Evolutionary conservation across 2,888 invertebrate genomes (phyloP).

Genomic region (Sphaerophoria taeniata): DNA sequence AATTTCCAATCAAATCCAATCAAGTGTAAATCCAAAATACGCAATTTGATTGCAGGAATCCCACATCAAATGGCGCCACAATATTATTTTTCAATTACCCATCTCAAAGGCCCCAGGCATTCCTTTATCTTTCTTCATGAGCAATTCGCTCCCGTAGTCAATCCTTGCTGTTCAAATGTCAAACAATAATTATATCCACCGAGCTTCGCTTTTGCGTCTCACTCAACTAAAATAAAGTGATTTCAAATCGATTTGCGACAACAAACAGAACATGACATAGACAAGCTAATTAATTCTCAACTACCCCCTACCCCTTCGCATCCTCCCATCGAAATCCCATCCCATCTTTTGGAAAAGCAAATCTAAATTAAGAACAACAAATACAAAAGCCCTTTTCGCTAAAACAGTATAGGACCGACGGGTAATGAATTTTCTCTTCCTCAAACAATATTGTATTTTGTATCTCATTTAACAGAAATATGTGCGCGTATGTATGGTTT

Average conservation of each 20-base stretch:
- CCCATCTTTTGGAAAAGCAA: constrained; percentile 19
- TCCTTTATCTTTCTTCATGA: constrained; percentile 8
- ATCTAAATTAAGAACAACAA: constrained; percentile 7
- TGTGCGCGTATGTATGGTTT: constrained; percentile 22
- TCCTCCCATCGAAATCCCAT: not conserved
- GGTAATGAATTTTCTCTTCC: not conserved
- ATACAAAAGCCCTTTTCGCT: constrained; percentile 20
- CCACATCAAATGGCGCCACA: not conserved
- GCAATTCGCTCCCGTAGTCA: constrained; percentile 6
- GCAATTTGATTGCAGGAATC: too few relatives aligned
- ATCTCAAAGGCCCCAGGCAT: not conserved
- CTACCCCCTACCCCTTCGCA: too few relatives aligned
- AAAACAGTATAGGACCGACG: not conserved
- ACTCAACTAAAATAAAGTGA: constrained; percentile 51
- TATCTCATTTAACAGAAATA: constrained; percentile 16
- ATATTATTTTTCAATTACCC: not conserved
- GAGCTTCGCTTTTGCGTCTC: constrained; percentile 24
- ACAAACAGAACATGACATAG: constrained; percentile 60
- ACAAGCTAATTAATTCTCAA: constrained; percentile 57
- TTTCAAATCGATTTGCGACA: constrained; percentile 66
- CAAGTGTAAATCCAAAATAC: too few relatives aligned
- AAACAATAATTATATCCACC: constrained; percentile 32
- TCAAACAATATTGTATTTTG: constrained; percentile 22
- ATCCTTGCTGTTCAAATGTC: constrained; percentile 31
- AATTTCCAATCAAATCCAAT: too few relatives aligned